Conservation (phyloP, 2,113 vertebrate species). For the Leucosticte australis region DNA sequence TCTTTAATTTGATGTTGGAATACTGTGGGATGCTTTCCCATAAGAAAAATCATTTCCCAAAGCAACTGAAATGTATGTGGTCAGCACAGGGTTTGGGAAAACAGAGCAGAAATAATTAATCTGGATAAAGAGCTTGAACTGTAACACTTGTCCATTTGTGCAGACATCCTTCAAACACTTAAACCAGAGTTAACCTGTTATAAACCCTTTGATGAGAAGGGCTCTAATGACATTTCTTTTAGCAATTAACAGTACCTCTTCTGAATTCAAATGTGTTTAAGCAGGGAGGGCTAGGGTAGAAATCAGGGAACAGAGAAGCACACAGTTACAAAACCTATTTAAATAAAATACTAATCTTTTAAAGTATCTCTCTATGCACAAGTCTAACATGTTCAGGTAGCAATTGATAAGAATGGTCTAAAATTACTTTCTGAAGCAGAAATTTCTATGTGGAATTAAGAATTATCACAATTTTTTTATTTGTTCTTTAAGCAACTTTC, state of each 20-base stretch:
- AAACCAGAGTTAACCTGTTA: background rate
- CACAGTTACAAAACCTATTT: background rate
- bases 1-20: background rate
- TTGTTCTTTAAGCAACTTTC: background rate
- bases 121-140: background rate
- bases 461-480: background rate
- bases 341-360: background rate
- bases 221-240: background rate
- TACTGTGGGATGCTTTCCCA: background rate
- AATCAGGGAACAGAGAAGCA: background rate
- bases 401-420: background rate
- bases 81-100: background rate
- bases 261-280: background rate
- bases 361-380: background rate
- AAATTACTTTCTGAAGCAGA: background rate
- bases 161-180: background rate
- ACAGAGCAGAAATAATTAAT: background rate
- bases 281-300: background rate
- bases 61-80: background rate
- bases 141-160: background rate
- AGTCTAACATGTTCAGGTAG: rapidly evolving
- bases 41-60: background rate
- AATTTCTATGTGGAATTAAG: background rate
- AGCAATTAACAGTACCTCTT: background rate
- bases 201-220: background rate